Evolutionary conservation across 2,113 vertebrate genomes (phyloP).

Genomic region (Melozone crissalis): DNA sequence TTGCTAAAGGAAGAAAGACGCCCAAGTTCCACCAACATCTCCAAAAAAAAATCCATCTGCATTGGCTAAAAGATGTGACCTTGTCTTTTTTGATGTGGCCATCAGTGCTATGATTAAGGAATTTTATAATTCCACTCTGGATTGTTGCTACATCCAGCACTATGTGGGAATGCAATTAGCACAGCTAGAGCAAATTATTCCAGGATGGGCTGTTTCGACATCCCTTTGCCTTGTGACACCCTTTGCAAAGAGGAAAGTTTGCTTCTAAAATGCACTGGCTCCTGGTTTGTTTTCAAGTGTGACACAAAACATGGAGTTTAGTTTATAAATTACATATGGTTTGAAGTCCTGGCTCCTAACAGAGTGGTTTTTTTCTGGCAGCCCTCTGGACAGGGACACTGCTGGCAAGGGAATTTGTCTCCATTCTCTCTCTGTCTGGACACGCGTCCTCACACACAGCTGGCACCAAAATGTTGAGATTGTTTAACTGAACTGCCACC

Average conservation of each 20-base stretch:
- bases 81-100: neutral
- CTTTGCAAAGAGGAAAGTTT: neutral
- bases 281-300: neutral
- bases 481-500: neutral
- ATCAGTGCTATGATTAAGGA: neutral
- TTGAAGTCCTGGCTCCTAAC: neutral
- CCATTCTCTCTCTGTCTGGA: neutral
- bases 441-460: neutral
- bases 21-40: neutral
- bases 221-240: neutral
- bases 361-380: neutral
- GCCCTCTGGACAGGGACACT: neutral
- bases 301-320: neutral
- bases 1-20: fast-evolving
- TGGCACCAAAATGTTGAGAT: neutral
- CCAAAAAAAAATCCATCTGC: neutral
- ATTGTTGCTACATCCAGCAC: neutral
- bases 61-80: neutral
- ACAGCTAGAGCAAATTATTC: neutral
- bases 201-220: neutral
- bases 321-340: neutral
- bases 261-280: neutral
- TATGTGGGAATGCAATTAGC: neutral
- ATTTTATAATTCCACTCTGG: neutral
- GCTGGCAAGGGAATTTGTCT: neutral